These are phyloP conservation scores for Conus ventricosus DNA, from an alignment of 1,140 invertebrate genomes.

Conservation along the genomic window DNA sequence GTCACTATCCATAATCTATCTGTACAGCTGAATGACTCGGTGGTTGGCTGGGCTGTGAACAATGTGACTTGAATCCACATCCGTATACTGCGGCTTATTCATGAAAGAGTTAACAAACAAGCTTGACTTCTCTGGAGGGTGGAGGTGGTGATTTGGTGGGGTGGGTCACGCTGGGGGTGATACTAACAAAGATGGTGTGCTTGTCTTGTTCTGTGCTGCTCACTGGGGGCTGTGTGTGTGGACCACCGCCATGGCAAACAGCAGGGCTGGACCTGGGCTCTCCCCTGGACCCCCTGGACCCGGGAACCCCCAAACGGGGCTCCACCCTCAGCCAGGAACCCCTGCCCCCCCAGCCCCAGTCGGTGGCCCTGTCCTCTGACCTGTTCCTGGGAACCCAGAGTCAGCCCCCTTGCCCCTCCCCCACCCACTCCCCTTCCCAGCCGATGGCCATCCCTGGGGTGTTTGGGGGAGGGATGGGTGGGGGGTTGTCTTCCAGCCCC, in stretches of 20 bases:
- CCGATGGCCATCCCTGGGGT: slow-evolving; percentile 29
- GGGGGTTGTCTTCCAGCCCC: not conserved
- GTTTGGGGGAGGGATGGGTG: not conserved
- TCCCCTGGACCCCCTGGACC: slow-evolving; percentile 43
- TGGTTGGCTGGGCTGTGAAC: too few species aligned
- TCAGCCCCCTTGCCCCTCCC: not conserved
- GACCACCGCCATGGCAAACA: not conserved
- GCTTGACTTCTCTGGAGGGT: too few species aligned
- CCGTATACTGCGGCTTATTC: too few species aligned
- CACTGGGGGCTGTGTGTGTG: not conserved
- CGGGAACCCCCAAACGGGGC: slow-evolving; percentile 11
- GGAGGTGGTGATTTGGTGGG: too few species aligned
- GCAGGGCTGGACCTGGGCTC: slow-evolving; percentile 41
- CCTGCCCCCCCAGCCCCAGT: not conserved
- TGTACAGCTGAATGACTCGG: too few species aligned
- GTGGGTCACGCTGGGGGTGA: too few species aligned
- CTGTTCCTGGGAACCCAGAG: not conserved
- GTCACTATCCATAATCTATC: too few species aligned
- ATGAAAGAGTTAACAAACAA: too few species aligned
- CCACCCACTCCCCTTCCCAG: slow-evolving; percentile 16
- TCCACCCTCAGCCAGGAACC: not conserved
- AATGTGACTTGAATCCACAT: too few species aligned
- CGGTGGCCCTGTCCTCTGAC: slow-evolving; percentile 17
- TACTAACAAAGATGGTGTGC: not conserved
- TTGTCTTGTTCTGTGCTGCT: slow-evolving; percentile 2